Evolutionary conservation across 2,888 invertebrate species (phyloP).

Genomic region (Cybosia mesomella): DNA sequence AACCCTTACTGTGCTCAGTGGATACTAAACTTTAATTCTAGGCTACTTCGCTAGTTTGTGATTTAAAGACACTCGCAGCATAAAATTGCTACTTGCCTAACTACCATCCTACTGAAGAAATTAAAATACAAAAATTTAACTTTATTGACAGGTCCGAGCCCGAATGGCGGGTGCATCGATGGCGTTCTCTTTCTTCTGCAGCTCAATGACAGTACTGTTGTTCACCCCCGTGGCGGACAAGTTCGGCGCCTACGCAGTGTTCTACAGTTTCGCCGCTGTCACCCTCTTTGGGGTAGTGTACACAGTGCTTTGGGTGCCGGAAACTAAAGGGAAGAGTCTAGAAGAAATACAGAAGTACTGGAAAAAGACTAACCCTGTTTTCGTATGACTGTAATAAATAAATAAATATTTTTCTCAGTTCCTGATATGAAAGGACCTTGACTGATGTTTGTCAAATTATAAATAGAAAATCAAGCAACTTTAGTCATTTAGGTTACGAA

Average conservation of each 20-base stretch:
- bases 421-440: no score
- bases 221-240: conserved; percentile 69
- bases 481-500: no score
- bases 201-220: conserved; percentile 73
- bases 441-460: no score
- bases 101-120: no score
- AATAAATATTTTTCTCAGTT: neutral
- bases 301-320: conserved; percentile 77
- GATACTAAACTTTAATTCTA: no score
- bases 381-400: conserved; percentile 51
- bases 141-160: conserved; percentile 64
- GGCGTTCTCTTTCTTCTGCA: conserved; percentile 77
- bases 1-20: no score
- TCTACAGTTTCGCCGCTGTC: conserved; percentile 73
- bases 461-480: no score
- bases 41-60: no score
- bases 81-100: no score
- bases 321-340: conserved; percentile 80
- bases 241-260: conserved; percentile 73
- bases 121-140: neutral
- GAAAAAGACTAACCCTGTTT: conserved; percentile 63
- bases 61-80: no score
- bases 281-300: conserved; percentile 72
- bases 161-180: conserved; percentile 74
- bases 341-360: conserved; percentile 70